Conservation (phyloP, 2,888 invertebrate genomes). For the Synanthedon tipuliformis region DNA sequence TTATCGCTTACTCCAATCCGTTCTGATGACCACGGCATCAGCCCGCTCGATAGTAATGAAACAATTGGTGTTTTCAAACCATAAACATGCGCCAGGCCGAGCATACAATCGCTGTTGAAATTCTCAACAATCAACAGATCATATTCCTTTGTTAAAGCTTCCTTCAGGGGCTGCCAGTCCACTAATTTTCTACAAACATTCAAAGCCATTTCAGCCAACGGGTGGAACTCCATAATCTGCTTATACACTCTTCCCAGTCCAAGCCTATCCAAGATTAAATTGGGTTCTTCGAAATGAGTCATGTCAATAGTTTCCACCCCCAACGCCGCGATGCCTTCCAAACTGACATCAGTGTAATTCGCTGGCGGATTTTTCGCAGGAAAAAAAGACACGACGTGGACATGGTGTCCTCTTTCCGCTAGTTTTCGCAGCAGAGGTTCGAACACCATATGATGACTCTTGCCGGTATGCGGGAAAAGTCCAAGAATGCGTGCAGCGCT, state of each 20-base stretch:
- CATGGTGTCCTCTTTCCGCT: conserved; percentile 69
- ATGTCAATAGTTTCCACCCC: conserved; percentile 46
- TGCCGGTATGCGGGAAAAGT: conserved; percentile 70
- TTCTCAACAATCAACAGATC: conserved; percentile 73
- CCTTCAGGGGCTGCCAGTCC: conserved; percentile 39
- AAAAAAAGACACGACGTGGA: conserved; percentile 73
- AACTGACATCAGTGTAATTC: conserved; percentile 51
- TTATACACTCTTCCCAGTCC: conserved; percentile 29
- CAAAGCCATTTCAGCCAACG: conserved; percentile 37
- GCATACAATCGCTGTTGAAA: conserved; percentile 74
- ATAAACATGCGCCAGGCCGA: conserved; percentile 70
- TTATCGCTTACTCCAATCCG: conserved; percentile 59
- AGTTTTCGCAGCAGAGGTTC: conserved; percentile 65
- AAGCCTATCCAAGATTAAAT: conserved; percentile 20
- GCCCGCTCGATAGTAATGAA: conserved; percentile 63
- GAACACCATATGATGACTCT: conserved; percentile 74
- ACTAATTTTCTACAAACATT: conserved; percentile 46
- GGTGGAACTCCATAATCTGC: conserved; percentile 31
- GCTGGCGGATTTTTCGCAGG: conserved; percentile 56
- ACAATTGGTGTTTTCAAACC: conserved; percentile 65
- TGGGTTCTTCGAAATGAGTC: conserved; percentile 26
- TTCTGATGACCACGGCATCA: conserved; percentile 69
- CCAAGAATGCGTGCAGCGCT: conserved; percentile 64
- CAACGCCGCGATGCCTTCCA: conserved; percentile 43
- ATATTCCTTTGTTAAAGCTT: conserved; percentile 56